Percentiles rank a stretch among this genome's conserved stretches.
Evolutionary conservation across 2,113 vertebrate genomes (phyloP).

Genomic region (Cichladusa arquata): DNA sequence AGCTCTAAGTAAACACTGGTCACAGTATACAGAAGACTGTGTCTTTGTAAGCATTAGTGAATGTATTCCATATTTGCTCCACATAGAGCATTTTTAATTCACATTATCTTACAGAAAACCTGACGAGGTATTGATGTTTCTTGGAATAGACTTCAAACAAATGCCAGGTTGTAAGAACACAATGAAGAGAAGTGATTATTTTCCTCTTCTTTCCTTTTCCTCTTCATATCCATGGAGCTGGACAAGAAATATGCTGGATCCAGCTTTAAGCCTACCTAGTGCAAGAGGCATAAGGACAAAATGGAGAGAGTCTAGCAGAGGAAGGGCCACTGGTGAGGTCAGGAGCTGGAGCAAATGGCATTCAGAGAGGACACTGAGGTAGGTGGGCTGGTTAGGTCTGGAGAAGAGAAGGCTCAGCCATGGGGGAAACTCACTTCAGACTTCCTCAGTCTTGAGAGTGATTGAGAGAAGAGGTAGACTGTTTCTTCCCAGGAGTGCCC

Average conservation of each 20-base stretch:
- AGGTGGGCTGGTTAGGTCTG: not conserved
- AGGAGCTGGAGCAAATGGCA: not conserved
- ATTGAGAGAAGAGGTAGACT: not conserved
- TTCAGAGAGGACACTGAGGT: not conserved
- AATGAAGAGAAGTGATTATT: not conserved
- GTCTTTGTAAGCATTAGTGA: not conserved
- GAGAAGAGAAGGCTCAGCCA: not conserved
- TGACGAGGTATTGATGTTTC: not conserved
- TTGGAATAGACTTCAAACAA: not conserved
- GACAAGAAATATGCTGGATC: not conserved
- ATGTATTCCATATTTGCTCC: not conserved
- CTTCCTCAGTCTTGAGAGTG: fast-evolving
- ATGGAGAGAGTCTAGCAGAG: not conserved
- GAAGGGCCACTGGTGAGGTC: not conserved
- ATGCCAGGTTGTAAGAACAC: not conserved
- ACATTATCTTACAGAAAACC: not conserved
- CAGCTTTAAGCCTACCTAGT: not conserved
- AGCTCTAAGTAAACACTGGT: not conserved
- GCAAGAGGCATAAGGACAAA: not conserved
- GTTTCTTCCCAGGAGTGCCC: not conserved
- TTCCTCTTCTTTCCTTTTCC: not conserved
- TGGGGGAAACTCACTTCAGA: not conserved
- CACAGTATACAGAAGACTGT: not conserved
- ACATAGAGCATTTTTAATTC: not conserved
- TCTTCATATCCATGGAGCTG: not conserved